These are phyloP conservation scores for Frankliniella fusca DNA, from an alignment of 2,888 invertebrate genomes.

Conservation along the genomic window DNA sequence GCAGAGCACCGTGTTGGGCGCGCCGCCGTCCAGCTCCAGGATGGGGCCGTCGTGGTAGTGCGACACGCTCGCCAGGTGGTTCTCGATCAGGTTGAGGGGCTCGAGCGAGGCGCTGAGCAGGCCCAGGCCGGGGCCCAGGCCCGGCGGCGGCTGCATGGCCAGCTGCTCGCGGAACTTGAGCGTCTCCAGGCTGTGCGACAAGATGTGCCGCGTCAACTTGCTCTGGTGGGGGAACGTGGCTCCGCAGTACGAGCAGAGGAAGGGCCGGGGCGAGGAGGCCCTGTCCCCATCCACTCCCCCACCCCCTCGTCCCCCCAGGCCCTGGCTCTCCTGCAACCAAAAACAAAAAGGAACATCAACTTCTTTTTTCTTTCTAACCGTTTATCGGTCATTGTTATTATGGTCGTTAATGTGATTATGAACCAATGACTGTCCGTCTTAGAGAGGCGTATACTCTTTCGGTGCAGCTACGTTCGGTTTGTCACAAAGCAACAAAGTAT, in stretches of 20 bases:
- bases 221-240: slow-evolving; percentile 84
- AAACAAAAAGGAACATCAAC: slow-evolving; percentile 76
- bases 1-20: slow-evolving; percentile 68
- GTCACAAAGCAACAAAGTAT: slow-evolving; percentile 11
- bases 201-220: slow-evolving; percentile 83
- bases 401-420: slow-evolving; percentile 4
- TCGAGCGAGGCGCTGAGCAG: slow-evolving; percentile 48
- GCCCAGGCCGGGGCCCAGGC: slow-evolving; percentile 48
- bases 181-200: slow-evolving; percentile 83
- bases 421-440: neutral
- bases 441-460: slow-evolving; percentile 3
- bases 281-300: slow-evolving; percentile 42
- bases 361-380: slow-evolving; percentile 63
- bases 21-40: slow-evolving; percentile 54
- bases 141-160: slow-evolving; percentile 51
- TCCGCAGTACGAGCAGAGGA: slow-evolving; percentile 86
- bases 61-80: slow-evolving; percentile 35
- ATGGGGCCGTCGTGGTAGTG: slow-evolving; percentile 32
- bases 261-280: slow-evolving; percentile 54
- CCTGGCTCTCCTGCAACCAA: slow-evolving; percentile 89
- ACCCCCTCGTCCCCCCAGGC: slow-evolving; percentile 57
- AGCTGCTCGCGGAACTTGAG: slow-evolving; percentile 76
- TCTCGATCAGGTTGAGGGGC: slow-evolving; percentile 46
- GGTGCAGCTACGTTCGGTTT: slow-evolving; percentile 13
- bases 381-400: slow-evolving; percentile 43